phyloP scores from a whole-genome alignment of 2,888 invertebrate genomes.

The Pteria penguin region DNA sequence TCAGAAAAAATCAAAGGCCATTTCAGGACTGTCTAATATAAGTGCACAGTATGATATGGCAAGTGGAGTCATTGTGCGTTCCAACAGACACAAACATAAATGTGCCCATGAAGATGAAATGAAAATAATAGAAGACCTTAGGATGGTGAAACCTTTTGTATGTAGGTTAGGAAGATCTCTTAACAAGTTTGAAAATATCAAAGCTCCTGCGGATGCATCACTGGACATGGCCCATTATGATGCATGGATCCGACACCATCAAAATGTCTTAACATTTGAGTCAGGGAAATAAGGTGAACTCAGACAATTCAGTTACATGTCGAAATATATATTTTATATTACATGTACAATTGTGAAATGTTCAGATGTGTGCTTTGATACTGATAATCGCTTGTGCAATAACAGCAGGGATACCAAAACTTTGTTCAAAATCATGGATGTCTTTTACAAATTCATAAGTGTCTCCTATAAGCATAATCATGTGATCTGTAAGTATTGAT shows the following conservation, averaged over 20 bases:
- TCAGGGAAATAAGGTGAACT: background rate
- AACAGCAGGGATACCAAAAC: background rate
- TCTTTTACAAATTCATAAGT: background rate
- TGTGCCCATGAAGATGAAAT: slow-evolving; percentile 2
- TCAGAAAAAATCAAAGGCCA: background rate
- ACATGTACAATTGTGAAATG: background rate
- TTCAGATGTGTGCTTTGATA: background rate
- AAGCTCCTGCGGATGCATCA: background rate
- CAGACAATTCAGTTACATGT: background rate
- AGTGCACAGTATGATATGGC: background rate
- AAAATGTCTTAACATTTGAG: background rate
- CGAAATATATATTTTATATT: background rate
- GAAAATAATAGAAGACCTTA: background rate
- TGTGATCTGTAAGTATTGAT: background rate
- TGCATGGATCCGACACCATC: background rate
- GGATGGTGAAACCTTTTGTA: background rate
- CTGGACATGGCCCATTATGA: background rate
- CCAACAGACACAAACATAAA: background rate
- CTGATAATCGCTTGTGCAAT: background rate
- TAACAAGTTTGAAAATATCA: background rate
- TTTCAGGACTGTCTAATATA: background rate
- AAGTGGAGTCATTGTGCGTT: background rate
- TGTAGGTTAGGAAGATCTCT: background rate
- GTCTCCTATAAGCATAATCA: background rate
- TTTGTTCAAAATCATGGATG: background rate